phyloP scores from a whole-genome alignment of 2,888 invertebrate genomes.

The Ctenicera cuprea region DNA sequence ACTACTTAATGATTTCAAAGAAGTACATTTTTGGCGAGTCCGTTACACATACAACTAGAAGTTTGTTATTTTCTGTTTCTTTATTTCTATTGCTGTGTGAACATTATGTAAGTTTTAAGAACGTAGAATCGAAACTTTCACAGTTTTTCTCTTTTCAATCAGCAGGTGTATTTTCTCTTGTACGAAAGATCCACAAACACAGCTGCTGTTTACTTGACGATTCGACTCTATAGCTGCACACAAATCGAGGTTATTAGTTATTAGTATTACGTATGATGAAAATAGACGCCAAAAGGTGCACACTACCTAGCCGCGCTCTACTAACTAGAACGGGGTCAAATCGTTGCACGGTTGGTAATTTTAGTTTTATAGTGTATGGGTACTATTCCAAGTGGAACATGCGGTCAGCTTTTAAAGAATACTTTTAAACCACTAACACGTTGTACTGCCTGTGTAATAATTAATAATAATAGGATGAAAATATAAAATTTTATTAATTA shows the following conservation, averaged over 20 bases:
- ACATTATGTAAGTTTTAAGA: too few relatives aligned
- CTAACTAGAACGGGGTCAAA: slow-evolving; percentile 25
- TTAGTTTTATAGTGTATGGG: slow-evolving; percentile 23
- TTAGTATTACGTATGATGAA: slow-evolving; percentile 2
- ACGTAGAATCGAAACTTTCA: too few relatives aligned
- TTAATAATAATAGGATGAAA: background rate
- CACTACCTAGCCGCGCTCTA: background rate
- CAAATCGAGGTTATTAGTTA: slow-evolving; percentile 15
- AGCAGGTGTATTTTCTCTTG: too few relatives aligned
- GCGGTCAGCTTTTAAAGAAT: slow-evolving; percentile 12
- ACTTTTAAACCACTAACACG: slow-evolving; percentile 5
- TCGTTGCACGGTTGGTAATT: slow-evolving; percentile 19
- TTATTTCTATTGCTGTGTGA: too few relatives aligned
- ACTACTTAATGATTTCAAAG: too few relatives aligned
- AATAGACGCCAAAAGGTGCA: slow-evolving; percentile 4
- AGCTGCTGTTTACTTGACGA: too few relatives aligned
- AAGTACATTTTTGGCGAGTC: too few relatives aligned
- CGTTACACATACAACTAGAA: too few relatives aligned
- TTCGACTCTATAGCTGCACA: too few relatives aligned
- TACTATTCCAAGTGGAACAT: slow-evolving; percentile 16
- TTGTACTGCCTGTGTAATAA: background rate
- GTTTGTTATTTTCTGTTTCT: too few relatives aligned
- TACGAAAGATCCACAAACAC: too few relatives aligned
- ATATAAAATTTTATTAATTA: slow-evolving; percentile 1
- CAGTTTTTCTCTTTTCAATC: too few relatives aligned